A percentile compares a stretch with the other conserved stretches of the same genome.
These are phyloP conservation scores for Asteroscopus sphinx DNA, from an alignment of 2,888 invertebrate species.

Conservation along the genomic window DNA sequence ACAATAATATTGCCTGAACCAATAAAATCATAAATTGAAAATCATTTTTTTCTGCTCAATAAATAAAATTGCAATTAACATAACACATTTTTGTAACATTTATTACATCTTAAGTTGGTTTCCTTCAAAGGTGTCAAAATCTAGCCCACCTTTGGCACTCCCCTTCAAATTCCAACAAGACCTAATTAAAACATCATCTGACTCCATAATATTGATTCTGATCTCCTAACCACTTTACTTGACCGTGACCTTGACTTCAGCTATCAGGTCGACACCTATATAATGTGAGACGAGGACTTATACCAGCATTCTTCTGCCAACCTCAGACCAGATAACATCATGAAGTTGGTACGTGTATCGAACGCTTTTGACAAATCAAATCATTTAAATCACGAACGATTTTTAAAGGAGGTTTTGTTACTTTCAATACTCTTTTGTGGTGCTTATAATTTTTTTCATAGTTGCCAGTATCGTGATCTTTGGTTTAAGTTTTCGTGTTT, in stretches of 20 bases:
- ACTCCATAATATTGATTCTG: slow-evolving; percentile 25
- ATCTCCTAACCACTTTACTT: slow-evolving; percentile 39
- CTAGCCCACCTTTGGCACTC: not conserved
- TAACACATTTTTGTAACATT: slow-evolving; percentile 26
- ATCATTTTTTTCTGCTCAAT: slow-evolving; percentile 8
- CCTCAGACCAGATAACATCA: slow-evolving; percentile 75
- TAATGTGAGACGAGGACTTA: slow-evolving; percentile 67
- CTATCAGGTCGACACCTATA: slow-evolving; percentile 72
- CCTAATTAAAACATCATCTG: slow-evolving; percentile 33
- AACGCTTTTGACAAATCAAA: slow-evolving; percentile 15
- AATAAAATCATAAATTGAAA: slow-evolving; percentile 26
- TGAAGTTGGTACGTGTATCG: slow-evolving; percentile 82
- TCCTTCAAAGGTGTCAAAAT: no score
- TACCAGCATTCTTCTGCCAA: slow-evolving; percentile 76
- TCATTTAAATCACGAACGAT: slow-evolving; percentile 22
- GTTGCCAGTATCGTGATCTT: slow-evolving; percentile 25
- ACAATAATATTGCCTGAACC: not conserved
- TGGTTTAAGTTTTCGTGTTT: slow-evolving; percentile 36
- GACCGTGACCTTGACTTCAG: slow-evolving; percentile 78
- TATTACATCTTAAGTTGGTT: no score
- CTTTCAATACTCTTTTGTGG: slow-evolving; percentile 25
- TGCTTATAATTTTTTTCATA: slow-evolving; percentile 10
- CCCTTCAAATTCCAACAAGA: slow-evolving; percentile 36
- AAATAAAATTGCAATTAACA: slow-evolving; percentile 24
- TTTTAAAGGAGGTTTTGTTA: slow-evolving; percentile 20